A percentile compares a stretch with the other conserved stretches of the same genome.
Evolutionary conservation across 2,888 invertebrate species (phyloP).

Genomic region (Nemotelus nigrinus): DNA sequence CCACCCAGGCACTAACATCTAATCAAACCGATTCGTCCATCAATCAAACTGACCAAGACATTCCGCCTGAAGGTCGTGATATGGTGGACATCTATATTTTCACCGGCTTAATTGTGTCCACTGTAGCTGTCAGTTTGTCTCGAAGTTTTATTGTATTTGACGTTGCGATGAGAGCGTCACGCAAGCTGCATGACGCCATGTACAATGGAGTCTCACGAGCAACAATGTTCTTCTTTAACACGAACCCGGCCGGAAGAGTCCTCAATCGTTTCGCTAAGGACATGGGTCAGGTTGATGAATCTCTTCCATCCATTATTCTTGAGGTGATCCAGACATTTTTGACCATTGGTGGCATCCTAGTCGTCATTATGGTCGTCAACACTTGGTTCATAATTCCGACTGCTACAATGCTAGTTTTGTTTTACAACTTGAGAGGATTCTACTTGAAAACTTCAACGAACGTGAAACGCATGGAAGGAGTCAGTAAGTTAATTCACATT

Average conservation of each 20-base stretch:
- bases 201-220: slow-evolving; percentile 83
- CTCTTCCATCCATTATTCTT: slow-evolving; percentile 64
- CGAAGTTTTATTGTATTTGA: slow-evolving; percentile 67
- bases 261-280: slow-evolving; percentile 92
- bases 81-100: slow-evolving; percentile 66
- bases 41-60: background rate
- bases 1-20: no score
- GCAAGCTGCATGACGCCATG: slow-evolving; percentile 83
- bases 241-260: slow-evolving; percentile 84
- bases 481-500: slow-evolving; percentile 70
- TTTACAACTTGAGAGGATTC: slow-evolving; percentile 78
- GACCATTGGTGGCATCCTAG: slow-evolving; percentile 80
- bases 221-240: slow-evolving; percentile 88
- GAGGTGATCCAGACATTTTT: slow-evolving; percentile 78
- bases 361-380: slow-evolving; percentile 81
- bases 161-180: slow-evolving; percentile 79
- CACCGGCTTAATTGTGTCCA: slow-evolving; percentile 64
- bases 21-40: no score
- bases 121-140: slow-evolving; percentile 62
- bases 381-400: slow-evolving; percentile 79
- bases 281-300: slow-evolving; percentile 71
- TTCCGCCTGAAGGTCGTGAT: slow-evolving; percentile 55
- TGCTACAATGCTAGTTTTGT: slow-evolving; percentile 74
- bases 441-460: slow-evolving; percentile 83
- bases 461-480: slow-evolving; percentile 83